Evolutionary conservation across 2,797 vertebrate species (phyloP).

Genomic region (Dicrostonyx torquatus): DNA sequence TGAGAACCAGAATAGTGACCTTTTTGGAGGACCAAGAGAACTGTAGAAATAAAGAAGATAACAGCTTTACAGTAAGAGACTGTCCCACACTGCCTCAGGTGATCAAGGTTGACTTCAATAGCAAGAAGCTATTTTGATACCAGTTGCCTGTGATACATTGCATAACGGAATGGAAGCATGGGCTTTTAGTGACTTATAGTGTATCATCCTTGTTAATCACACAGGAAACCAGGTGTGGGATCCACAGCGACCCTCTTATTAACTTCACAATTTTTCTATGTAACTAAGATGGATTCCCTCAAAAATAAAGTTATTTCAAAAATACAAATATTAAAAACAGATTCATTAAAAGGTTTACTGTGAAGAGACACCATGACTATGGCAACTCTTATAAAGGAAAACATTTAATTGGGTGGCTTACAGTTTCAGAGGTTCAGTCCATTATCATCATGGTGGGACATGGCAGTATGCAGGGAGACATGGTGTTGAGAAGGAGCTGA

Average conservation of each 20-base stretch:
- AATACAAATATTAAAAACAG: background rate
- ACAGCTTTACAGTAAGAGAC: background rate
- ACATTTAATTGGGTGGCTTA: background rate
- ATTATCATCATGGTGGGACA: background rate
- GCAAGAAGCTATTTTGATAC: background rate
- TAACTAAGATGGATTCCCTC: background rate
- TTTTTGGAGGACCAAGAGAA: background rate
- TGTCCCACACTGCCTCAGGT: background rate
- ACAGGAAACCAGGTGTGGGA: background rate
- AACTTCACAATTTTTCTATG: background rate
- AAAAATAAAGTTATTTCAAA: conserved; percentile 21
- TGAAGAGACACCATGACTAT: background rate
- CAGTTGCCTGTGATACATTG: background rate
- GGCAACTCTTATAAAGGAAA: background rate
- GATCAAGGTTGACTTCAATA: background rate
- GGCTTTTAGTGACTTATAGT: background rate
- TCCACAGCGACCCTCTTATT: background rate
- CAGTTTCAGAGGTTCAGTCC: background rate
- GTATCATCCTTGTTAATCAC: background rate
- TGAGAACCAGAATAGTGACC: background rate
- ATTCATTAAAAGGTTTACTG: background rate
- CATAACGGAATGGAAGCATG: background rate
- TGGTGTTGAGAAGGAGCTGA: background rate
- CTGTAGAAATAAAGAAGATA: background rate
- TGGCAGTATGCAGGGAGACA: background rate